Evolutionary conservation across 2,113 vertebrate species (phyloP), one percentile per base, ranked within the genome.

Genomic region (Furnarius figulus): DNA sequence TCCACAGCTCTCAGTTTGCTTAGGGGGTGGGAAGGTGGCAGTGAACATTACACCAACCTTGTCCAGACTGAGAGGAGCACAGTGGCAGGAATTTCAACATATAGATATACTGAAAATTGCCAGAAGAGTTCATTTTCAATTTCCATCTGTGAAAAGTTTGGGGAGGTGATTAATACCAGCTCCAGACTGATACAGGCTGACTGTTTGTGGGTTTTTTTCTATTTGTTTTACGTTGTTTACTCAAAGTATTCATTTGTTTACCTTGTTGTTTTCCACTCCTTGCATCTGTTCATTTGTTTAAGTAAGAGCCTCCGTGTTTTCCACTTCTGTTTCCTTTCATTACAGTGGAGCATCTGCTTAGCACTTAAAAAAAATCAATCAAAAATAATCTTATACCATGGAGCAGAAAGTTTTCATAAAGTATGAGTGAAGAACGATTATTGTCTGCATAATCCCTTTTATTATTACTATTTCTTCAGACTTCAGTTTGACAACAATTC

Each of bases 271-370:
- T 97, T 97, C 93, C 74, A 92, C 87, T 97, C 71, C 37, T 75
- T 96, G 70, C 97, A 98, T 97, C 97, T 98, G 98, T 95, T 98
- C 95, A 56, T 96, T 95, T 98, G 80, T 97, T 97, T 98, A 95
- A 97, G 75, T 94, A 92, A 33, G n/a, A 96, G 63, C 28, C 30
- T 97, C 74, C 78, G 90, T 56, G 9, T 96, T 97, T 97, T 89
- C 76, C 62, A 67, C 83, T 97, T 95, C 92, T 97, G 90, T 96
- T 97, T 97, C 90, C 87, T 93, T 87, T 96, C 95, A 94, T 97
- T 97, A 97, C 70, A 95, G 81, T 63, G 35, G 90, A 97, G 95
- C 97, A 97, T 98, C 96, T 97, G 97, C 67, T 97, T 96, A 82
- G 52, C 44, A 91, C 89, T 93, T 96, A n/a, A 94, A 93, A 71